Evolutionary conservation across 1,140 invertebrate species (phyloP), one percentile per base, ranked within the genome.

Genomic region (Cotesia glomerata): DNA sequence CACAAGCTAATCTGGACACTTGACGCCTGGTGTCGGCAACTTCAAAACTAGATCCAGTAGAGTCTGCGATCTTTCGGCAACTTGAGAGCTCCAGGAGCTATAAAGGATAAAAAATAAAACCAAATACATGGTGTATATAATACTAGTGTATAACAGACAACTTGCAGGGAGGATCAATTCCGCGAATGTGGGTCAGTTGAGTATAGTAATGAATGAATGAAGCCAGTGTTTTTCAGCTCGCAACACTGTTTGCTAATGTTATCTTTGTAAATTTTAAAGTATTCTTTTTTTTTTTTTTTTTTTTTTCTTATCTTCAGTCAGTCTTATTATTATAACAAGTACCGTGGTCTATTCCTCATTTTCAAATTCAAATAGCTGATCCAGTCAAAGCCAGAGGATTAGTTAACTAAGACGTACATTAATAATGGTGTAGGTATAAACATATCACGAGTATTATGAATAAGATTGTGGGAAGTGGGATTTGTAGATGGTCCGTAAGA

Each of bases 141-240:
- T 35, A 39, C 8, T 49, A 45, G 3, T 16, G 45, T 39, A 59
- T 59, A 34, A 11, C 68, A 74, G 54, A 61, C 67, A 70, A 74
- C 56, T 74, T 39, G 36, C 54, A 69, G 65, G 18, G 73, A 59
- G 39, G 59, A 59, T 69, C 73, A 75, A 72, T 82, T 82, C 80
- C 35, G 71, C 77, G 79, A 81, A 82, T 78, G 68, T 81, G 76
- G 79, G 79, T 82, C 80, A 82, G 64, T 56, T 52, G 65, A 59
- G 63, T 67, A 62, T 66, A 71, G 36, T 71, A 68, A 66, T 69
- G 65, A 76, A 80, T 81, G 77, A 81, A 81, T 80, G 79, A 59
- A 68, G 39, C 72, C 72, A 81, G 77, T 80, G 77, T 78, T 74
- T 79, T 77, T 74, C 36, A 26, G 1, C 26, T 39, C 34, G 32